Base-by-base conservation (phyloP, 2,113 vertebrate species). In the Callipepla californica region DNA sequence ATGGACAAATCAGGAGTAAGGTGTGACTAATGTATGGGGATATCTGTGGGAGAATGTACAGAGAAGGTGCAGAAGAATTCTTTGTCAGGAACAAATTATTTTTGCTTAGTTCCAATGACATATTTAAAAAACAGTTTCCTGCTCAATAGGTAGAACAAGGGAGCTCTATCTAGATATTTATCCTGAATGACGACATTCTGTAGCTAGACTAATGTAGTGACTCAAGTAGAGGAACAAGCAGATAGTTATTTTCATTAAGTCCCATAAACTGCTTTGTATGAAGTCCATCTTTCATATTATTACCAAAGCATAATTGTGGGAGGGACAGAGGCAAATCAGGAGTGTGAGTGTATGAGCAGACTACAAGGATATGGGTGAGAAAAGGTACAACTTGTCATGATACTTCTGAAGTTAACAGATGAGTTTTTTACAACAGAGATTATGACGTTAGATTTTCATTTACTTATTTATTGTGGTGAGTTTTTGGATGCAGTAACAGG, bases 401-500 rank as follows among this genome's bases (percentile, higher is more conserved):
- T 36, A 25, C 7, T 8, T 44, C 4, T 11, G 22, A 25, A 32
- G 26, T 21, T 57, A 57, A 9, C 26, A 51, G 5, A 30, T 30
- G 51, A 38, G 17, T 15, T 85, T 89, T 86, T 65, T 30, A 57
- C 44, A 89, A n/a, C 11, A 40, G 65, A 85, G 36, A 69, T 63
- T 83, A 55, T 53, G 2, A 7, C 65, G 13, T 78, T 42, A 34
- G 62, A 13, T 42, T 50, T 77, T 70, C 83, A 6, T 61, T 90
- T n/a, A 6, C 59, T 92, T n/a, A 5, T 83, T 85, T 80, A 13
- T 48, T 30, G 68, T 30, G 16, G 36, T 28, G 40, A 9, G 1
- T 1, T 77, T 94, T 92, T 92, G 84, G 94, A 67, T 57, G 34
- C 89, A 94, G 67, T 59, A 90, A 68, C 36, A 80, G 86, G 76